Evolutionary conservation across 2,113 vertebrate species (phyloP).

Genomic region (Oncorhynchus keta): DNA sequence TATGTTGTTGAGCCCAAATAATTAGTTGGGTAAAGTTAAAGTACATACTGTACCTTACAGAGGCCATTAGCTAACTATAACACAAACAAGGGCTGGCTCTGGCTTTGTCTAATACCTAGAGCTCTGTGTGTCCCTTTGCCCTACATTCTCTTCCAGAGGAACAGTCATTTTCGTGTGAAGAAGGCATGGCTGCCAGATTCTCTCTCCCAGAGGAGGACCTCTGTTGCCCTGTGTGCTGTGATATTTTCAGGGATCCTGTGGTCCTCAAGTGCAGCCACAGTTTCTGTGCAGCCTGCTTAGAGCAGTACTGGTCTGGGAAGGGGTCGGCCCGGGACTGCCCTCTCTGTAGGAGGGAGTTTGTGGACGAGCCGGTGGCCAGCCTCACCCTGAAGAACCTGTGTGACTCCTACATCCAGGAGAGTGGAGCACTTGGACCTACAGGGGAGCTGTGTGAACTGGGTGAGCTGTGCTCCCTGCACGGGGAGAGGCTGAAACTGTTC

Average conservation of each 20-base stretch:
- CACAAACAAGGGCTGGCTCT: not conserved
- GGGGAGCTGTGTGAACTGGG: slow-evolving; percentile 45
- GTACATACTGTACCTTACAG: not conserved
- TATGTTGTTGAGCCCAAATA: not conserved
- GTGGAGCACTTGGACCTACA: not conserved
- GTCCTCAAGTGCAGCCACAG: slow-evolving; percentile 76
- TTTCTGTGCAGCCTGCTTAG: slow-evolving; percentile 68
- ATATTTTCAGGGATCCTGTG: slow-evolving; percentile 69
- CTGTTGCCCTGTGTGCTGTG: slow-evolving; percentile 68
- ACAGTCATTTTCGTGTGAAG: not conserved
- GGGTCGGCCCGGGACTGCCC: slow-evolving; percentile 53
- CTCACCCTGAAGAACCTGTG: slow-evolving; percentile 71
- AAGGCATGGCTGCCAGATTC: slow-evolving; percentile 54
- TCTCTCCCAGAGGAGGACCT: slow-evolving; percentile 62
- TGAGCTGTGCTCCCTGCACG: slow-evolving; percentile 59
- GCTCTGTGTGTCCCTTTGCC: not conserved
- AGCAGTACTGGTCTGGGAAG: slow-evolving; percentile 51
- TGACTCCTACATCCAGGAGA: slow-evolving; percentile 51
- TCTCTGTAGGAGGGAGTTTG: slow-evolving; percentile 50
- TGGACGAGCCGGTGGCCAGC: slow-evolving; percentile 61
- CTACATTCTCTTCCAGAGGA: slow-evolving; percentile 31
- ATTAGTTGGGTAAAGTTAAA: not conserved
- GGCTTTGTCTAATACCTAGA: not conserved
- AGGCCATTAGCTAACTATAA: not conserved
- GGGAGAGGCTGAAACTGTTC: slow-evolving; percentile 71